Evolutionary conservation across 1,140 invertebrate species (phyloP), one percentile per base, ranked within the genome.

Genomic region (Drosophila orena): DNA sequence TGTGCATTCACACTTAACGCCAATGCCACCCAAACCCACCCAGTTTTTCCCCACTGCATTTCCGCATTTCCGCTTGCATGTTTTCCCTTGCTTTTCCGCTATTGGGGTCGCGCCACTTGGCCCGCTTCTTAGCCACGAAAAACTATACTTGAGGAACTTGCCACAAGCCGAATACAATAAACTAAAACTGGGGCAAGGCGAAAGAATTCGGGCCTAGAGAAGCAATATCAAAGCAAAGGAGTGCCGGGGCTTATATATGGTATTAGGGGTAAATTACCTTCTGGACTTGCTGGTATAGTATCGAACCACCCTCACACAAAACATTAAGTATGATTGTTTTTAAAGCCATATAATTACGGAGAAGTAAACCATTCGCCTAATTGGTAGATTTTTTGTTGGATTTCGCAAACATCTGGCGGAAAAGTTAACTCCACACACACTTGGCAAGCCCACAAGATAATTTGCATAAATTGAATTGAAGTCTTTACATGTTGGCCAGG

Each of bases 31-130:
- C 44, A 40, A 34, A 2, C 34, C 64, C 14, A 52, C 49, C 17
- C 34, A 38, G 22, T 61, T 72, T 60, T 53, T 35, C 60, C 53
- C 38, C 40, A 37, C 35, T 78, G 49, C 72, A 77, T 85, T 80
- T 86, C 66, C 77, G 49, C 72, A 77, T 85, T 80, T 86, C 66
- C 77, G 68, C 44, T 77, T 77, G 62, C 81, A 66, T 77, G 73
- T 56, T 77, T 30, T 68, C 27, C 34, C 53, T 30, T 64, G 27
- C 20, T 55, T 50, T 46, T 73, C 38, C 34, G 14, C 27, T 71
- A 71, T 76, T 84, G 60, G 58, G 80, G 80, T 83, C 61, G 77
- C 81, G 72, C 77, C 55, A 69, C 68, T 70, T 85, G 77, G 66
- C 81, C 81, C 47, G 60, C 24, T 59, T 83, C 34, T 62, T 44